These are phyloP conservation scores for Tragelaphus scriptus DNA, from an alignment of 2,113 vertebrate genomes.

Conservation along the genomic window DNA sequence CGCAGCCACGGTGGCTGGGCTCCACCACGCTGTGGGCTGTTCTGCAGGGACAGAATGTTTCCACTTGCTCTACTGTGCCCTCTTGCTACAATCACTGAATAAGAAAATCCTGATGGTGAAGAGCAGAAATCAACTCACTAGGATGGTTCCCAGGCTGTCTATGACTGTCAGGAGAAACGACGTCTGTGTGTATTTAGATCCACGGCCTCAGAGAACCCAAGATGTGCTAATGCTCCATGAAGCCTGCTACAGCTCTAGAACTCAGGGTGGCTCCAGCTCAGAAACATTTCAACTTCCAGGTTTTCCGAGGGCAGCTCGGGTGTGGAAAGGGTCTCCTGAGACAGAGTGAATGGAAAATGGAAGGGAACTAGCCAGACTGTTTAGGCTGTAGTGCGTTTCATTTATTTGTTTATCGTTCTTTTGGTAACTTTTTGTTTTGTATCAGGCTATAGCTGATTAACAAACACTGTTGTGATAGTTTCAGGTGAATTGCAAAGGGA, in stretches of 20 bases:
- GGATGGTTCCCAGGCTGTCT: background rate
- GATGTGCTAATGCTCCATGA: background rate
- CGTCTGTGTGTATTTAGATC: background rate
- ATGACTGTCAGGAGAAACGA: background rate
- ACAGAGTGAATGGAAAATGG: background rate
- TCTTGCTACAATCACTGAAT: background rate
- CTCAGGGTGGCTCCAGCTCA: background rate
- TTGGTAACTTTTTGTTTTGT: background rate
- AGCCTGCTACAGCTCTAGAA: background rate
- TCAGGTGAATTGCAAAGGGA: background rate
- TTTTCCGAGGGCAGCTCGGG: constrained; percentile 26
- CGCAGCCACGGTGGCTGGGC: constrained; percentile 49
- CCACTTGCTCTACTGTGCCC: background rate
- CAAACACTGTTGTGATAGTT: background rate
- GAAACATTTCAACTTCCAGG: background rate
- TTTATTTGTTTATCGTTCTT: background rate
- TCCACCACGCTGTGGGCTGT: background rate
- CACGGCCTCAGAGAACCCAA: background rate
- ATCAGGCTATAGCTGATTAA: background rate
- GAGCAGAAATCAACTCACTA: constrained; percentile 18
- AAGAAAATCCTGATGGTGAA: background rate
- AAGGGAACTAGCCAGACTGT: background rate
- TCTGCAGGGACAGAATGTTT: background rate
- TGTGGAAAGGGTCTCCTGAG: background rate
- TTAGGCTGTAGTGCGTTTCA: background rate